A percentile compares a stretch with the other conserved stretches of the same genome.
Evolutionary conservation across 2,113 vertebrate genomes (phyloP).

Genomic region (Siniperca chuatsi): DNA sequence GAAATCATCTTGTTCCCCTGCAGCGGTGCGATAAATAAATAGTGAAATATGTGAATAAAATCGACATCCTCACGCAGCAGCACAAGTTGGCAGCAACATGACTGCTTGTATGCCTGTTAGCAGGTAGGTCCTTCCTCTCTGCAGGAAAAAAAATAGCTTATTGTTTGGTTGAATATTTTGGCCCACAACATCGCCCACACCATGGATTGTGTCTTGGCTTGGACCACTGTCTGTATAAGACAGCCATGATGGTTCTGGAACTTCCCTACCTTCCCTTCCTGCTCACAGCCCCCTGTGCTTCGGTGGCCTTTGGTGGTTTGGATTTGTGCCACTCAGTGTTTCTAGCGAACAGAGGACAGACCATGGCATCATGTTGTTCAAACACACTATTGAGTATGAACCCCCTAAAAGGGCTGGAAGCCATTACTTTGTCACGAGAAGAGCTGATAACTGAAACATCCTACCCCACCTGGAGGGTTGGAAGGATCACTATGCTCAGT

Average conservation of each 20-base stretch:
- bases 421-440: slow-evolving; percentile 4
- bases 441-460: neutral
- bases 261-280: neutral
- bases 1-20: neutral
- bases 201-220: neutral
- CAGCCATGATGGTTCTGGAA: slow-evolving; percentile 10
- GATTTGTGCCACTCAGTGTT: slow-evolving; percentile 23
- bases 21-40: slow-evolving; percentile 2
- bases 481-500: neutral
- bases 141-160: neutral
- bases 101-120: slow-evolving; percentile 4
- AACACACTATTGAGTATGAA: slow-evolving; percentile 1
- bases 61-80: neutral
- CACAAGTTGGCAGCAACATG: neutral
- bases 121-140: neutral
- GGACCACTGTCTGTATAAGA: slow-evolving; percentile 5
- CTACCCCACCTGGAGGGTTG: neutral
- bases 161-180: neutral
- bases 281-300: slow-evolving; percentile 16
- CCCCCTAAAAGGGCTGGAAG: neutral
- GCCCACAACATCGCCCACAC: neutral
- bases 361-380: neutral
- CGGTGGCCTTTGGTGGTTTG: slow-evolving; percentile 1
- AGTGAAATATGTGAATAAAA: slow-evolving; percentile 23
- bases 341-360: slow-evolving; percentile 1